Base-by-base conservation (phyloP, 2,113 vertebrate species). In the Alectura lathami region DNA sequence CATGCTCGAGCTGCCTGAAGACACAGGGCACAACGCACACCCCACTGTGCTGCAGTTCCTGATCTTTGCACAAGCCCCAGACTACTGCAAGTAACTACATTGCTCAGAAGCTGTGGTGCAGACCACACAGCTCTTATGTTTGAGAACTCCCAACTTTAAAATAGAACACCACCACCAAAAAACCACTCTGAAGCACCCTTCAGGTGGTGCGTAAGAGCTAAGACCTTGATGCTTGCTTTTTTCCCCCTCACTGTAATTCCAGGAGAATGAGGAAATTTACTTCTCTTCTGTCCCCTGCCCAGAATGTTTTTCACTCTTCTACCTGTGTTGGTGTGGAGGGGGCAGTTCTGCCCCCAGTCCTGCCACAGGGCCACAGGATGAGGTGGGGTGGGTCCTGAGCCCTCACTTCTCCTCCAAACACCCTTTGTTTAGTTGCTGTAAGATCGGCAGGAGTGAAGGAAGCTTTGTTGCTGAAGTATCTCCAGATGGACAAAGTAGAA, bases 21-120 rank as follows among this genome's bases (percentile, higher is more conserved):
- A 7, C 10, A 7, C 0, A 1, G 72, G 24, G 59, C 74, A 13
- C 4, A 2, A 11, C 0, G 0, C n/a, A n/a, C n/a, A 36, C 66
- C 30, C 40, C 21, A 3, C 7, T 8, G 40, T 72, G 70, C 56
- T 48, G 38, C 48, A 27, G 36, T 4, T 67, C 24, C 56, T 53
- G n/a, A 6, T 32, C 15, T 27, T 42, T 29, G 59, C 64, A 17
- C 27, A 68, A 59, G n/a, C 8, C 47, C 54, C 67, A 11, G 38
- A 4, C 18, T 11, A 13, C 30, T n/a, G n/a, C n/a, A n/a, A n/a
- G n/a, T n/a, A n/a, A n/a, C n/a, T n/a, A 10, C 45, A 10, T 21
- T 50, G 26, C 27, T 38, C 13, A 5, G 7, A 26, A n/a, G n/a
- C 60, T 45, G 11, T 18, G 20, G 27, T 42, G 9, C 3, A 6